phyloP scores from a whole-genome alignment of 2,888 invertebrate species.

The Drosophila algonquin region DNA sequence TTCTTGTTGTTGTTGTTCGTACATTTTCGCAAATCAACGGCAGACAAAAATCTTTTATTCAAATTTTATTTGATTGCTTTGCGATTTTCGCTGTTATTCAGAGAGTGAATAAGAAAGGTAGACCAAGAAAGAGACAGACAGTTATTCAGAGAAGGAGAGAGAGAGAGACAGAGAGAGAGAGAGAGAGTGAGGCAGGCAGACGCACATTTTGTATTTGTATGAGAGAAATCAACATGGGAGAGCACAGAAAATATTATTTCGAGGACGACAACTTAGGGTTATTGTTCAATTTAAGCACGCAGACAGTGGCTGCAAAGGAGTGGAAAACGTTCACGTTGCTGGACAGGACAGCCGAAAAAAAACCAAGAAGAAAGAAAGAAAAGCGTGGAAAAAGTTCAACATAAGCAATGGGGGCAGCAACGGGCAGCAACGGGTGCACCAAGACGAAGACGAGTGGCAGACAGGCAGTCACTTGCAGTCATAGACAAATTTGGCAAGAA shows the following conservation, averaged over 20 bases:
- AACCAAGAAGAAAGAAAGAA: not conserved
- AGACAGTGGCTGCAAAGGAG: constrained; percentile 58
- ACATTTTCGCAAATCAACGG: constrained; percentile 77
- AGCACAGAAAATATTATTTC: constrained; percentile 76
- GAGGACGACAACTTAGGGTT: constrained; percentile 79
- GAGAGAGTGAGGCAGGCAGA: constrained; percentile 9
- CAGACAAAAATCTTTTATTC: constrained; percentile 81
- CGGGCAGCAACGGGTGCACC: no score
- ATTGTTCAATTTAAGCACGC: constrained; percentile 75
- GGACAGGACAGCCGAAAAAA: constrained; percentile 33
- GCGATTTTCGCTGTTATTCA: constrained; percentile 72
- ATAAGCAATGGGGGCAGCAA: constrained; percentile 16
- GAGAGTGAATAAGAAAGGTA: constrained; percentile 37
- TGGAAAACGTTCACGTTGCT: constrained; percentile 40
- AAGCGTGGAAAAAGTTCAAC: constrained; percentile 25
- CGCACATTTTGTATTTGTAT: constrained; percentile 67
- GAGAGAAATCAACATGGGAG: constrained; percentile 71
- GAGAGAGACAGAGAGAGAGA: constrained; percentile 5
- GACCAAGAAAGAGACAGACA: constrained; percentile 23
- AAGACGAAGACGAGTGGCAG: constrained; percentile 11
- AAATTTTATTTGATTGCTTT: constrained; percentile 82
- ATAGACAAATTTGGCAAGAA: constrained; percentile 60
- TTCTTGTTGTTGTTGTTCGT: constrained; percentile 40
- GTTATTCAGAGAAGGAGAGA: constrained; percentile 1
- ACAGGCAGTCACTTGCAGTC: constrained; percentile 68